Evolutionary conservation across 2,113 vertebrate species (phyloP).

Genomic region (Pampusana beccarii): DNA sequence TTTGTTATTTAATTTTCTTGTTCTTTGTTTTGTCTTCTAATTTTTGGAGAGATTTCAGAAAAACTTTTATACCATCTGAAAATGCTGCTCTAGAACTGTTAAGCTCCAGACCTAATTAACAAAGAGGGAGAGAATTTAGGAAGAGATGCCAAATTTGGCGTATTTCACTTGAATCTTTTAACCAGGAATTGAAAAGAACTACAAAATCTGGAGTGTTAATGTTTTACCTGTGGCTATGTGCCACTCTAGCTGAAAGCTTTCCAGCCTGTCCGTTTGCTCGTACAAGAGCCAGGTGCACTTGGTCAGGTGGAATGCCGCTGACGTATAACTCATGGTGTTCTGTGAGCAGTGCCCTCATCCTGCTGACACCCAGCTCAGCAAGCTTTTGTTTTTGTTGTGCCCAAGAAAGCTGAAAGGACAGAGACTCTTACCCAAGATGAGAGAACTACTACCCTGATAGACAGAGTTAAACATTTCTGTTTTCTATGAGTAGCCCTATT

Average conservation of each 20-base stretch:
- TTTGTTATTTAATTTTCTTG: neutral
- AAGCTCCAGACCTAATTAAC: neutral
- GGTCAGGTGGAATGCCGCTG: neutral
- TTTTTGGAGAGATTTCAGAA: neutral
- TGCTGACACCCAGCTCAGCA: neutral
- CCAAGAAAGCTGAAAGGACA: neutral
- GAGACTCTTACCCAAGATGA: neutral
- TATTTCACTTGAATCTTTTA: neutral
- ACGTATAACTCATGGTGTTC: rapidly evolving
- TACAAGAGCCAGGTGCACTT: neutral
- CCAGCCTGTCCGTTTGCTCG: neutral
- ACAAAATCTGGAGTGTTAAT: neutral
- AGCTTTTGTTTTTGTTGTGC: neutral
- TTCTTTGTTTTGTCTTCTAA: neutral
- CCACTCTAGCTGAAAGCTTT: neutral
- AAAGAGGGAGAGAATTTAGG: neutral
- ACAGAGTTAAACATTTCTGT: neutral
- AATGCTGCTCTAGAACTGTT: neutral
- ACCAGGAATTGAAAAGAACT: neutral
- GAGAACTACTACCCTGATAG: neutral
- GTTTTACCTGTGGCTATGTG: neutral
- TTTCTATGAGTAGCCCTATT: neutral
- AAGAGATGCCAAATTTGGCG: neutral
- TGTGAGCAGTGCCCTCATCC: neutral
- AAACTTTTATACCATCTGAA: neutral